phyloP scores from a whole-genome alignment of 2,888 invertebrate genomes.

The Orthosia incerta region DNA sequence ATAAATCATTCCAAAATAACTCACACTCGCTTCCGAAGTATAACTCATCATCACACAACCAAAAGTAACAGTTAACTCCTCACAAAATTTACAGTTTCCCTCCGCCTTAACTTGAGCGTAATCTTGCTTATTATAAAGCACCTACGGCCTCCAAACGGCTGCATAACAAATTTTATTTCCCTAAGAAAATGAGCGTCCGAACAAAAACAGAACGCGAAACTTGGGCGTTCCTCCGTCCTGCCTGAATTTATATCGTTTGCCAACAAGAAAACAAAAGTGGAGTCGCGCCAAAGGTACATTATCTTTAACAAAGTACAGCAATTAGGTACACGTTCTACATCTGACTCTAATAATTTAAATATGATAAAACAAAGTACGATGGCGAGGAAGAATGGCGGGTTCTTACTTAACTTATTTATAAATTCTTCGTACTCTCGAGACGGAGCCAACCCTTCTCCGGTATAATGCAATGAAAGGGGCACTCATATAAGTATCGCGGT shows the following conservation, averaged over 20 bases:
- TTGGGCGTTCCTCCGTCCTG: constrained; percentile 86
- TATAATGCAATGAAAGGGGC: constrained; percentile 90
- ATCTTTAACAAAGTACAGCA: constrained; percentile 91
- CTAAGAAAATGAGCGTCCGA: constrained; percentile 81
- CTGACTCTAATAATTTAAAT: constrained; percentile 91
- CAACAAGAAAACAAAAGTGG: constrained; percentile 91
- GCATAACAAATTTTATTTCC: constrained; percentile 87
- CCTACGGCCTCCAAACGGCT: constrained; percentile 80
- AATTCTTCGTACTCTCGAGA: constrained; percentile 85
- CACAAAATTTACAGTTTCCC: constrained; percentile 60
- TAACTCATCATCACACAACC: constrained; percentile 38
- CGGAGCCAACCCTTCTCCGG: constrained; percentile 85
- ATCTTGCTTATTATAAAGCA: constrained; percentile 76
- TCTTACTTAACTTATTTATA: constrained; percentile 89
- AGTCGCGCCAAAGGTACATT: constrained; percentile 91
- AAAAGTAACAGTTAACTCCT: constrained; percentile 50
- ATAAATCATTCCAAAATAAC: not conserved
- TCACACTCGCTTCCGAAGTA: not conserved
- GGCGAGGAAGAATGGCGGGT: constrained; percentile 85
- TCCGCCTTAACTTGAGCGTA: constrained; percentile 61
- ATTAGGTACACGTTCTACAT: constrained; percentile 91
- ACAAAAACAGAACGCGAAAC: constrained; percentile 89
- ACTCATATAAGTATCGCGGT: constrained; percentile 90
- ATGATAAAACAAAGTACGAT: constrained; percentile 90
- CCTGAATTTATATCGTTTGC: constrained; percentile 88